These are phyloP conservation scores for Brachionus asplanchnoidis DNA, from an alignment of 1,140 invertebrate species.

Conservation along the genomic window DNA sequence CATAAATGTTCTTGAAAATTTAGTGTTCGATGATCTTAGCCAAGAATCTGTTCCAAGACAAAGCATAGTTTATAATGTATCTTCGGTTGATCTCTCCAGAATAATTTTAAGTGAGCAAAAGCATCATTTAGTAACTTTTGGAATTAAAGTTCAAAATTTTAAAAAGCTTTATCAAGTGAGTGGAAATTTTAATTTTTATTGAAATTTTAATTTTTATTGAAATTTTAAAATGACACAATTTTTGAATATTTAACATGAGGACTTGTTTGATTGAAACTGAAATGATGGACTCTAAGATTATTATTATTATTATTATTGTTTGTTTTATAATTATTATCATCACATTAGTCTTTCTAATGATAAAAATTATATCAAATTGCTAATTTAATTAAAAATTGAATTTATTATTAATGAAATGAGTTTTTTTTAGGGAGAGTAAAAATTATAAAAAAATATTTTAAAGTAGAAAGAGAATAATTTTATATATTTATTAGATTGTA, in stretches of 20 bases:
- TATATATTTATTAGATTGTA: too few species aligned
- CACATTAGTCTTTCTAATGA: too few species aligned
- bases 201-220: not conserved
- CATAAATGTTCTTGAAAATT: not conserved
- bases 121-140: not conserved
- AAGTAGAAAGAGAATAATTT: too few species aligned
- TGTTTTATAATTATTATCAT: too few species aligned
- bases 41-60: not conserved
- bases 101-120: not conserved
- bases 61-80: not conserved
- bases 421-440: too few species aligned
- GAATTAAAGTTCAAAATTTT: constrained; percentile 1
- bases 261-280: not conserved
- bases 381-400: too few species aligned
- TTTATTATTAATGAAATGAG: too few species aligned
- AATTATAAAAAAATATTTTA: too few species aligned
- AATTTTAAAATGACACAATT: not conserved
- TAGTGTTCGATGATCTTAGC: not conserved
- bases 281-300: too few species aligned
- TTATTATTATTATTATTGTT: too few species aligned
- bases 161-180: constrained; percentile 1
- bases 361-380: too few species aligned
- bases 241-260: not conserved
- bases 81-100: not conserved
- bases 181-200: not conserved